A percentile compares a stretch with the other conserved stretches of the same genome.
These are phyloP conservation scores for Mesorhabditis sp. DNA, from an alignment of 2,888 invertebrate species.

Conservation along the genomic window DNA sequence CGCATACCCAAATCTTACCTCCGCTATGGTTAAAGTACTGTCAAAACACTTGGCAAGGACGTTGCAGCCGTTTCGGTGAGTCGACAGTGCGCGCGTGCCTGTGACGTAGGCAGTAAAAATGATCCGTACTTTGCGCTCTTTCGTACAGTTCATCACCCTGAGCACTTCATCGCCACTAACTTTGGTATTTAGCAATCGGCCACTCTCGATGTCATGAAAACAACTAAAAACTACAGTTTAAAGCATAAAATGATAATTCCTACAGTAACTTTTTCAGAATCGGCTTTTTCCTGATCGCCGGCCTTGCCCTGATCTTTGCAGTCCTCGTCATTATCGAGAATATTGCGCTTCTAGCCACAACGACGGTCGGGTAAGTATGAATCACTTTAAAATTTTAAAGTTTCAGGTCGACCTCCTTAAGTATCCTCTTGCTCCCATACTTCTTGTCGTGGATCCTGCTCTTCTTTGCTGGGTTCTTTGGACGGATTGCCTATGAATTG, in stretches of 20 bases:
- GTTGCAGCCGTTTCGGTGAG: neutral
- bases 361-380: neutral
- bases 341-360: neutral
- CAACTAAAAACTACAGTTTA: too few relatives aligned
- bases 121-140: neutral
- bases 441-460: neutral
- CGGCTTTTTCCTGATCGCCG: neutral
- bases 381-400: neutral
- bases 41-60: neutral
- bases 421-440: neutral
- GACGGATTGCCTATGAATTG: constrained; percentile 1
- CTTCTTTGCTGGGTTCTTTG: constrained; percentile 4
- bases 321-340: neutral
- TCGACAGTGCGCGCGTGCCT: neutral
- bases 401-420: neutral
- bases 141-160: too few relatives aligned
- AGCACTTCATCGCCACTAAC: too few relatives aligned
- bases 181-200: too few relatives aligned
- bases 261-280: neutral
- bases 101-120: constrained; percentile 4
- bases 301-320: neutral
- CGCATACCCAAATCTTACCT: too few relatives aligned
- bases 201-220: too few relatives aligned
- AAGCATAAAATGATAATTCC: too few relatives aligned
- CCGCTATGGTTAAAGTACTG: neutral